Evolutionary conservation across 2,888 invertebrate species (phyloP).

Genomic region (Sinhomidia bicolor): DNA sequence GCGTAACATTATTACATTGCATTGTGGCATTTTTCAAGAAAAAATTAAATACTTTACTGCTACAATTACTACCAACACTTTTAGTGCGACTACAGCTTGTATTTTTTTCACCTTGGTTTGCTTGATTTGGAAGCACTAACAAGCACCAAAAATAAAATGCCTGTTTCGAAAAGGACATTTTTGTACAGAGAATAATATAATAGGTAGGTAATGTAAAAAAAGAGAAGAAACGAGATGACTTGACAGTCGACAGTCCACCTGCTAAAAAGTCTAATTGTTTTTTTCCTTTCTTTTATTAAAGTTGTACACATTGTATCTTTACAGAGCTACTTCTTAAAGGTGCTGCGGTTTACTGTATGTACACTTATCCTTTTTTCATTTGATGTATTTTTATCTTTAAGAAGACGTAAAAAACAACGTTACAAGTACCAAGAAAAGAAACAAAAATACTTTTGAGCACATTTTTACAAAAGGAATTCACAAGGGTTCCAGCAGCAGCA

Average conservation of each 20-base stretch:
- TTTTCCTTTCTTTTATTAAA: not conserved
- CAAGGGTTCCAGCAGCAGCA: too few species aligned
- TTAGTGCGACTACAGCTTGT: constrained; percentile 19
- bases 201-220: too few species aligned
- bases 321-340: too few species aligned
- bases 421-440: too few species aligned
- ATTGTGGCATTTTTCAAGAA: not conserved
- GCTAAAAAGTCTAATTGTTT: constrained; percentile 23
- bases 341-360: not conserved
- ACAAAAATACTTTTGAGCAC: too few species aligned
- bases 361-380: not conserved
- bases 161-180: not conserved
- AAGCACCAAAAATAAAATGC: not conserved
- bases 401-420: not conserved
- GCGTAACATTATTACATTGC: not conserved
- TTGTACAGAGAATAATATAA: not conserved
- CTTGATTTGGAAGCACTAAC: not conserved
- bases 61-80: not conserved
- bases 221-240: too few species aligned
- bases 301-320: not conserved
- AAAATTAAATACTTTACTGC: constrained; percentile 21
- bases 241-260: constrained; percentile 2
- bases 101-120: not conserved
- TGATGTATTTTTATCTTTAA: not conserved
- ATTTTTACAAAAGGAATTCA: too few species aligned